These are phyloP conservation scores for Trichosurus vulpecula DNA, from an alignment of 2,797 vertebrate genomes.

Conservation along the genomic window DNA sequence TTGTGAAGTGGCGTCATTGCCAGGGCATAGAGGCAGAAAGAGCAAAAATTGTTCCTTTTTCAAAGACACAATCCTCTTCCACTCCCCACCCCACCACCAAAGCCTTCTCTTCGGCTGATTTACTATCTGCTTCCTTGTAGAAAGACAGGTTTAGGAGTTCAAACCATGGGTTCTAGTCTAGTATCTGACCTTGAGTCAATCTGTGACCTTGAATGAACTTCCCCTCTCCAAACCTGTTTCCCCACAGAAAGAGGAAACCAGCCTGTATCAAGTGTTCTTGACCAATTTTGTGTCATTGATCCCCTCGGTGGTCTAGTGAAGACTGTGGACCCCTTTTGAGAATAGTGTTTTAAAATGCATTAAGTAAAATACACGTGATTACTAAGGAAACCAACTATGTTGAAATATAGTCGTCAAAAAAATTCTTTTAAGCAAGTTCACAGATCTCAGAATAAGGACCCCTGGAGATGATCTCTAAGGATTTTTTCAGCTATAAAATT, in stretches of 20 bases:
- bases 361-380: neutral
- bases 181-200: neutral
- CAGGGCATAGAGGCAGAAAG: constrained; percentile 7
- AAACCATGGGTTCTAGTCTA: neutral
- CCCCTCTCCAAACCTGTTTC: neutral
- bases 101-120: neutral
- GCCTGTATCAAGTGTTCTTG: neutral
- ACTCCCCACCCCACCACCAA: neutral
- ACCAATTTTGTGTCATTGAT: neutral
- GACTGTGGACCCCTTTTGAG: neutral
- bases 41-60: neutral
- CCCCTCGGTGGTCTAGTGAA: neutral
- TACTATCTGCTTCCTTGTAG: neutral
- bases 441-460: neutral
- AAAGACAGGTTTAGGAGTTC: neutral
- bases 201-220: neutral
- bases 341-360: neutral
- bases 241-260: neutral
- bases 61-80: neutral
- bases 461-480: neutral
- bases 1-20: neutral
- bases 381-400: neutral
- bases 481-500: neutral
- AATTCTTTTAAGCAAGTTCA: neutral
- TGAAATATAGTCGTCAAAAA: neutral